Conservation (phyloP, 2,888 invertebrate species). For the Tuta absoluta region DNA sequence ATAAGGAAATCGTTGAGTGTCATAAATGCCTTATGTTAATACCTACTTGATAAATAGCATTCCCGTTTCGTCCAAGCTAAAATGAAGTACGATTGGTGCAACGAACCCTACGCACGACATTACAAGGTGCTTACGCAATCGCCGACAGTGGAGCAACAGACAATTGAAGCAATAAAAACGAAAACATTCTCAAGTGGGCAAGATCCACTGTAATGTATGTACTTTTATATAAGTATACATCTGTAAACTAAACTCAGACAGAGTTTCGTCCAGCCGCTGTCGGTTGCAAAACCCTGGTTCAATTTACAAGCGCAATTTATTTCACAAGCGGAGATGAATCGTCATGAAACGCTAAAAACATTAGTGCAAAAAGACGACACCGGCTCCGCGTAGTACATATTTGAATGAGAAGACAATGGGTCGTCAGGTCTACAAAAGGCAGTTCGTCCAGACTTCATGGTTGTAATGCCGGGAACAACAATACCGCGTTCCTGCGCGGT, state of each 20-base stretch:
- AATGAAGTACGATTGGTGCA: conserved; percentile 52
- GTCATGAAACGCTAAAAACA: conserved; percentile 50
- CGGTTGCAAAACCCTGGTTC: neutral
- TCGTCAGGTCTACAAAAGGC: conserved; percentile 66
- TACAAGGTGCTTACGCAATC: conserved; percentile 66
- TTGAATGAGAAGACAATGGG: conserved; percentile 69
- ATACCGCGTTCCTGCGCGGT: conserved; percentile 68
- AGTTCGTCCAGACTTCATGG: conserved; percentile 60
- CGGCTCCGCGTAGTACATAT: conserved; percentile 57
- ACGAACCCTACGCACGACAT: conserved; percentile 62
- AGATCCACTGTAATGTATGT: conserved; percentile 59
- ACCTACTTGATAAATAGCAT: neutral
- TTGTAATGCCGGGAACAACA: conserved; percentile 60
- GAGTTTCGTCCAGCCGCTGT: conserved; percentile 1
- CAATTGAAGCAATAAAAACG: conserved; percentile 74
- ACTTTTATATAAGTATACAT: neutral
- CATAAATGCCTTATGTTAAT: conserved; percentile 14
- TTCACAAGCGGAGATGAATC: conserved; percentile 40
- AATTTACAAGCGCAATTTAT: conserved; percentile 12
- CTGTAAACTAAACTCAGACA: conserved; percentile 28
- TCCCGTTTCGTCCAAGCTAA: conserved; percentile 12
- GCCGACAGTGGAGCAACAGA: conserved; percentile 66
- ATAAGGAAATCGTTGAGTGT: conserved; percentile 22
- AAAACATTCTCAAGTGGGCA: conserved; percentile 65
- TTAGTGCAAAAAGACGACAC: conserved; percentile 49